Evolutionary conservation across 1,140 invertebrate genomes (phyloP), one percentile per base, ranked within the genome.

Genomic region (Pachypsylla venusta): DNA sequence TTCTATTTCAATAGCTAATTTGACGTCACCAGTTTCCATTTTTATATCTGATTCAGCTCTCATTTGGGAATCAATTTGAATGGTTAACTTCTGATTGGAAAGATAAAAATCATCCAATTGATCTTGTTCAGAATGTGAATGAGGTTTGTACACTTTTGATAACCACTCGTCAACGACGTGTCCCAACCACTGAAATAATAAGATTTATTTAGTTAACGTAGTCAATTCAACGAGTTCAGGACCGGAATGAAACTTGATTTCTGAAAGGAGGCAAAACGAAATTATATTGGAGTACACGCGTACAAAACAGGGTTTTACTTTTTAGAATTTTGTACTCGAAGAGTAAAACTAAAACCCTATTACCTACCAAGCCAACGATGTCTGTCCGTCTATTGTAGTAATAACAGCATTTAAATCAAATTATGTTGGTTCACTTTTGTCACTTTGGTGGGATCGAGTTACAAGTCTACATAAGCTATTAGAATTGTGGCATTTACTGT

Each of bases 151-250:
- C 58, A 93, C 84, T 65, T 82, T 77, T 35, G 78, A 82, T 14
- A 93, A 67, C 89, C 89, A 93, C 1, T 79, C 80, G 70, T 92
- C 80, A 0, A 93, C 83, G 53, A 87, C 82, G 39, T 78, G 82
- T 35, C 89, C 80, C 0, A 93, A 74, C 89, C 90, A 93, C 77
- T 85, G 64, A 64, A 59, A 58, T 65, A 25, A 26, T 25, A 53
- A 59, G 13, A 54, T 14, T n/a, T 53, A 57, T 28, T 16, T 48
- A 61, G 28, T 48, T 53, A 54, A 48, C 61, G 10, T 20, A 14
- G 19, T n/a, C n/a, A n/a, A n/a, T n/a, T n/a, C n/a, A n/a, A n/a
- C n/a, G n/a, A n/a, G n/a, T n/a, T n/a, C n/a, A n/a, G n/a, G n/a
- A n/a, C n/a, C n/a, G n/a, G n/a, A n/a, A n/a, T n/a, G n/a, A n/a